A percentile compares a stretch with the other conserved stretches of the same genome.
These are phyloP conservation scores for Catalaphyllia jardinei DNA, from an alignment of 64 coral and sea anemone species.

Conservation along the genomic window DNA sequence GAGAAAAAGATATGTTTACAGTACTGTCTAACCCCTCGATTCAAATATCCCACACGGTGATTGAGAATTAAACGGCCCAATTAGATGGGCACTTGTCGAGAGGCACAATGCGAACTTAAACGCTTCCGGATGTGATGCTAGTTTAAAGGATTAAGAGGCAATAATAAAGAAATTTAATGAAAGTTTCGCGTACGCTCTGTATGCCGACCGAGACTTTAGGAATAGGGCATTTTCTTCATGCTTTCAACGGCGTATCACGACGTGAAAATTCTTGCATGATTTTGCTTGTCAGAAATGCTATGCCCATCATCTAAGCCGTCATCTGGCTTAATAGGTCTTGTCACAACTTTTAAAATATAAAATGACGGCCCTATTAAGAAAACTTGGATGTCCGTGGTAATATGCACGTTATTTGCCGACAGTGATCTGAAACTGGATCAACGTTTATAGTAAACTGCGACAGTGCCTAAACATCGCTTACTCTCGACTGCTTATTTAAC, in stretches of 20 bases:
- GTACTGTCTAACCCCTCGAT: not conserved
- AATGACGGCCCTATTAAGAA: not conserved
- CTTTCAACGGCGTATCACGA: too few relatives aligned
- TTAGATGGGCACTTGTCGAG: not conserved
- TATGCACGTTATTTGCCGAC: not conserved
- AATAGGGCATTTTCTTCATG: too few relatives aligned
- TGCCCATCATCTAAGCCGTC: not conserved
- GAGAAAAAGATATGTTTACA: conserved; percentile 13
- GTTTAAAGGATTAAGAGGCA: conserved; percentile 37
- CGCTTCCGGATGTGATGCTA: conserved; percentile 17
- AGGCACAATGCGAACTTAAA: not conserved
- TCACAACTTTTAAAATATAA: not conserved
- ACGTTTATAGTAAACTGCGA: not conserved
- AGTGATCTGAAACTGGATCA: not conserved
- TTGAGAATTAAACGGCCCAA: conserved; percentile 1
- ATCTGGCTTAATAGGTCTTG: not conserved
- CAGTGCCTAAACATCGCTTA: not conserved
- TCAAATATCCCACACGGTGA: conserved; percentile 26
- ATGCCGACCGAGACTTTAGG: too few relatives aligned
- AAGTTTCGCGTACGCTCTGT: not conserved
- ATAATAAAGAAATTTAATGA: conserved; percentile 34
- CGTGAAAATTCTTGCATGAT: too few relatives aligned
- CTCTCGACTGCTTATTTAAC: not conserved
- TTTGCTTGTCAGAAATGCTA: too few relatives aligned
- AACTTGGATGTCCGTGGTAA: not conserved